phyloP scores from a whole-genome alignment of 2,888 invertebrate genomes.

The Sympetrum striolatum region DNA sequence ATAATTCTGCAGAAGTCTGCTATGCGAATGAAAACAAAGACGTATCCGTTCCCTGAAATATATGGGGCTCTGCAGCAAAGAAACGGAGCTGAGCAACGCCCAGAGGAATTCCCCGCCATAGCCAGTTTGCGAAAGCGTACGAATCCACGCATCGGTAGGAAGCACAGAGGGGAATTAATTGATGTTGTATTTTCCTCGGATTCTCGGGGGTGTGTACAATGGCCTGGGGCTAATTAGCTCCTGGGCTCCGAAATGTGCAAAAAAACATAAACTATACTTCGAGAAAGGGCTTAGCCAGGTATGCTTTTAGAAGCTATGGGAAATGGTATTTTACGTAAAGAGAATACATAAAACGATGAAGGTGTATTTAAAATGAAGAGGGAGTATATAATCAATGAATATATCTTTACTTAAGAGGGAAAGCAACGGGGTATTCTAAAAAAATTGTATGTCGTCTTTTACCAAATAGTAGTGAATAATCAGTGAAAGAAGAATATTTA shows the following conservation, averaged over 20 bases:
- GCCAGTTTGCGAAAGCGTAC: background rate
- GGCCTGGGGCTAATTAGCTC: background rate
- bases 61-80: background rate
- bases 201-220: background rate
- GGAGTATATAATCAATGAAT: no score
- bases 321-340: no score
- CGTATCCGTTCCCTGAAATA: background rate
- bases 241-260: background rate
- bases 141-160: background rate
- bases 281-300: background rate
- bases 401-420: no score
- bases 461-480: no score
- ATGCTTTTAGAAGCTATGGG: background rate
- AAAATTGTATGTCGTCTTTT: no score
- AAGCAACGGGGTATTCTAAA: no score
- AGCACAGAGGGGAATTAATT: background rate
- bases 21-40: background rate
- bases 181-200: background rate
- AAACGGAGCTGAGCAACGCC: background rate
- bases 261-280: background rate
- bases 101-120: background rate
- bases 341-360: no score
- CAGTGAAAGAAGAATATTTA: no score
- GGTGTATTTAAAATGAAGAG: no score
- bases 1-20: background rate